Percentiles rank a stretch among this genome's conserved stretches.
Conservation (phyloP, 2,113 vertebrate species). For the Chaetodon auriga region DNA sequence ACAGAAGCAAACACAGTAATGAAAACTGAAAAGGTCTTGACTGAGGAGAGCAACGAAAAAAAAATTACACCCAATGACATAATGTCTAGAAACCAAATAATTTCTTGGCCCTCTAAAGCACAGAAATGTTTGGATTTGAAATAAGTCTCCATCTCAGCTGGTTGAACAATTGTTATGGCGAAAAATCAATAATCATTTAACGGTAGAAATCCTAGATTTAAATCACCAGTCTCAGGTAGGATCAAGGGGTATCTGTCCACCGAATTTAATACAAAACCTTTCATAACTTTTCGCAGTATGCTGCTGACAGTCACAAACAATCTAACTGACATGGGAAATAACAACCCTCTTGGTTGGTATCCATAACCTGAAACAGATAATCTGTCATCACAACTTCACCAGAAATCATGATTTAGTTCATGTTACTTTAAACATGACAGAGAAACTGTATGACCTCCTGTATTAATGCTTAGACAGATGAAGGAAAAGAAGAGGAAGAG, state of each 20-base stretch:
- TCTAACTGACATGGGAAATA: slow-evolving; percentile 12
- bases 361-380: neutral
- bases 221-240: slow-evolving; percentile 7
- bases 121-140: slow-evolving; percentile 25
- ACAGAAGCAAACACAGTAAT: neutral
- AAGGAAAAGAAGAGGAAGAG: neutral
- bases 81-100: neutral
- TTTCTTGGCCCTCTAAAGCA: neutral
- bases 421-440: neutral
- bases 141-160: slow-evolving; percentile 10
- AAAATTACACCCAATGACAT: neutral
- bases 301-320: slow-evolving; percentile 30
- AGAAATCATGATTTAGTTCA: neutral
- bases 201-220: slow-evolving; percentile 15
- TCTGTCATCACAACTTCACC: neutral
- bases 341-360: neutral
- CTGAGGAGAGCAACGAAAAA: neutral
- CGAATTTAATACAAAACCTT: slow-evolving; percentile 7
- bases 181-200: slow-evolving; percentile 32
- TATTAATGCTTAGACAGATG: neutral
- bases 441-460: neutral
- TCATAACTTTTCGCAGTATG: slow-evolving; percentile 28
- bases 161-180: neutral
- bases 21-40: neutral
- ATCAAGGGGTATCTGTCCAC: slow-evolving; percentile 1